Base-by-base conservation (phyloP, 2,113 vertebrate genomes). In the Bos javanicus region DNA sequence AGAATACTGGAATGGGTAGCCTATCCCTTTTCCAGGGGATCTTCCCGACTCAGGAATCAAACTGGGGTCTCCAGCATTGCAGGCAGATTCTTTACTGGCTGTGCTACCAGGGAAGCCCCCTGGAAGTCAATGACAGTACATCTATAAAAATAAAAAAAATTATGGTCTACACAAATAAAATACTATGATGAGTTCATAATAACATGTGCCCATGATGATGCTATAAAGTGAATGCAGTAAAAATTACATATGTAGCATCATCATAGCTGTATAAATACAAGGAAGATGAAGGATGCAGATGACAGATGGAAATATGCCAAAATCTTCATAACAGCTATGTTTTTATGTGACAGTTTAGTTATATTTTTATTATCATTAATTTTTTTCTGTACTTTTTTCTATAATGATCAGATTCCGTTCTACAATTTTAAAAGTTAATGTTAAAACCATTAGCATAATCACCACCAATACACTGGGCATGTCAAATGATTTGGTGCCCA, bases 151-250 rank as follows among this genome's bases (percentile, higher is more conserved):
- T 10, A 48, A 87, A 82, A 62, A 64, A 71, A 13, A 23, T 39
- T 71, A 71, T 0, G 5, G 74, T 52, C 60, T 59, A 67, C 15
- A 81, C 25, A 39, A 76, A 19, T 11, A 81, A 87, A 76, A 88
- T 67, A 36, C 74, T 46, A 11, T 11, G 21, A 76, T 11, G 64
- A 81, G 25, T 28, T 57, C 56, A 52, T 3, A 50, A 50, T 33
- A n/a, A 54, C 16, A 19, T 26, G 17, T 21, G 28, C 6, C 25
- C n/a, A 28, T 0, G 2, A 54, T 23, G 33, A 54, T 1, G 7
- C 6, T 33, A 7, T 2, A 33, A 39, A 17, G 30, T 13, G 26
- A 19, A 33, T 28, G 25, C 23, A 39, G 28, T 12, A 57, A 15
- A 43, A 19, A 13, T 13, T 7, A 1, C 19, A 15, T 28, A 9